Evolutionary conservation across 1,140 invertebrate species (phyloP).

Genomic region (Olivierus martensii): DNA sequence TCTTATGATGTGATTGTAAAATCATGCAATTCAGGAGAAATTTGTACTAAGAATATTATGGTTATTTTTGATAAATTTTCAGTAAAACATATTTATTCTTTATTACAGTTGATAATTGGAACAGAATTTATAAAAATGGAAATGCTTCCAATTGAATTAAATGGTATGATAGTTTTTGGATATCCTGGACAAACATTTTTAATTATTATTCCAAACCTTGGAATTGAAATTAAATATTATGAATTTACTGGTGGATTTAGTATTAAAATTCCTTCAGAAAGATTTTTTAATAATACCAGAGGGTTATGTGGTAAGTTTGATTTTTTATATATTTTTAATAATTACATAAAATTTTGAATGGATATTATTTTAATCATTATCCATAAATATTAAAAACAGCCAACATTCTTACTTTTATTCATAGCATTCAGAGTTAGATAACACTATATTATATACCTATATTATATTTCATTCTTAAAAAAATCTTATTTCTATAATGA

Average conservation of each 20-base stretch:
- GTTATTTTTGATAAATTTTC: neutral
- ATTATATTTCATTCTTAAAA: too few species aligned
- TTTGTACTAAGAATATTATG: too few species aligned
- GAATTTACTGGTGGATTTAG: slow-evolving; percentile 36
- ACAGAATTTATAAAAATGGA: slow-evolving; percentile 4
- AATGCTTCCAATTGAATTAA: slow-evolving; percentile 2
- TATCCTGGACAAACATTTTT: slow-evolving; percentile 17
- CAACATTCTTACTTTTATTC: too few species aligned
- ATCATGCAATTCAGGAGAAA: too few species aligned
- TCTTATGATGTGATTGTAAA: too few species aligned
- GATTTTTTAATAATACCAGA: slow-evolving; percentile 53
- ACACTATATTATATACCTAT: too few species aligned
- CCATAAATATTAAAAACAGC: too few species aligned
- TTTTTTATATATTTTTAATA: neutral
- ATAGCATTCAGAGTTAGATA: too few species aligned
- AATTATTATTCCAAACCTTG: slow-evolving; percentile 21
- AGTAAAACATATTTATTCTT: neutral
- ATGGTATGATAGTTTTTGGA: slow-evolving; percentile 7
- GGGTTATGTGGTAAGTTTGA: slow-evolving; percentile 53
- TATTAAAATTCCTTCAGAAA: slow-evolving; percentile 48
- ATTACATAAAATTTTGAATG: too few species aligned
- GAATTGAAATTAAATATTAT: slow-evolving; percentile 26
- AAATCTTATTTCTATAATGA: too few species aligned
- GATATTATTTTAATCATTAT: too few species aligned
- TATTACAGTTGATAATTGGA: slow-evolving; percentile 4